Evolutionary conservation across 2,797 vertebrate species (phyloP).

Genomic region (Gouania willdenowi): DNA sequence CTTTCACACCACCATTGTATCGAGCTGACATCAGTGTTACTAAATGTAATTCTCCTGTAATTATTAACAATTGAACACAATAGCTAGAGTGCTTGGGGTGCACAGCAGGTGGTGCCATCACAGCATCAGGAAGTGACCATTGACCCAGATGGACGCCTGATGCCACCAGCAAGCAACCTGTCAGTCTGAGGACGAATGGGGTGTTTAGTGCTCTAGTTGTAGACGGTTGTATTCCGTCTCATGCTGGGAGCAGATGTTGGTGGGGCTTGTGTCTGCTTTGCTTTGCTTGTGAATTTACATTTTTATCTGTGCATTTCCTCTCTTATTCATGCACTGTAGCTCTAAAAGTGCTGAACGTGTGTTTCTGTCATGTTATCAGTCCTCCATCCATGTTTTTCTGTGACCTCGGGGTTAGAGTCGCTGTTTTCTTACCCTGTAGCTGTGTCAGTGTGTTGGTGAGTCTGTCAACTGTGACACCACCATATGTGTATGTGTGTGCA

Average conservation of each 20-base stretch:
- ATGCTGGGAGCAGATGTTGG: no score
- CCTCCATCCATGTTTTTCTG: no score
- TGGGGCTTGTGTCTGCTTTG: rapidly evolving
- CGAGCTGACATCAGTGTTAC: neutral
- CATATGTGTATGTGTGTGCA: constrained; percentile 3
- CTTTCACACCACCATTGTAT: neutral
- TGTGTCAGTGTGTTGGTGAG: neutral
- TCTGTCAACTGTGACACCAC: no score
- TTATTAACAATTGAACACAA: constrained; percentile 33
- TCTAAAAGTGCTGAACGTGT: neutral
- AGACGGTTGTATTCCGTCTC: neutral
- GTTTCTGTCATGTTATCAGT: neutral
- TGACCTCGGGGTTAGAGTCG: neutral
- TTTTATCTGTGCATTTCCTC: neutral
- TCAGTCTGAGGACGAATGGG: neutral
- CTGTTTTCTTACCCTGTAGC: neutral
- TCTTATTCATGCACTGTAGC: no score
- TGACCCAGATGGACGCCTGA: constrained; percentile 26
- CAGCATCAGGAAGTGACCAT: constrained; percentile 27
- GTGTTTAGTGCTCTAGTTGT: no score
- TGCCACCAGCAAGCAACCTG: constrained; percentile 6
- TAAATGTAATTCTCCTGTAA: constrained; percentile 20
- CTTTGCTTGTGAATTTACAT: neutral
- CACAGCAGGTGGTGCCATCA: constrained; percentile 36
- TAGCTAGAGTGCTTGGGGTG: constrained; percentile 10